Evolutionary conservation across 2,113 vertebrate species (phyloP).

Genomic region (Uropsilus gracilis): DNA sequence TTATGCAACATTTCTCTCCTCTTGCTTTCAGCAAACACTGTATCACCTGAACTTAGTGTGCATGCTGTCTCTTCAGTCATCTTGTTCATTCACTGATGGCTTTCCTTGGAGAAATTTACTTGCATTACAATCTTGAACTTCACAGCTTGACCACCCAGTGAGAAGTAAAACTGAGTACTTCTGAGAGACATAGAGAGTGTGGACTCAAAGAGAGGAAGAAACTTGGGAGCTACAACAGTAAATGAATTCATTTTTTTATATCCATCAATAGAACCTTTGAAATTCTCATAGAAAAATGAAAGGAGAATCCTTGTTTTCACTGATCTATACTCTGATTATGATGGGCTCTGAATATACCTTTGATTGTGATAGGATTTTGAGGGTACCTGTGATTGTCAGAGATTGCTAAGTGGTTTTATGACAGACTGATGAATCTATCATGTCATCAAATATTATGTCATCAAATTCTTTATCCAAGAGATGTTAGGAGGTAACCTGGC

Average conservation of each 20-base stretch:
- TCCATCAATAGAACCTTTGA: not conserved
- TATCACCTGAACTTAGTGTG: not conserved
- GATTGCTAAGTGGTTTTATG: not conserved
- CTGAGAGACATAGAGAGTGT: not conserved
- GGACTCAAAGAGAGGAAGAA: not conserved
- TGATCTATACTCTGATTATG: not conserved
- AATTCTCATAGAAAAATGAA: not conserved
- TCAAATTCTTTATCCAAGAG: not conserved
- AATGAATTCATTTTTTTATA: not conserved
- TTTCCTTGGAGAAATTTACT: not conserved
- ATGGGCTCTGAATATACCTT: not conserved
- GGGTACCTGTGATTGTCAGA: not conserved
- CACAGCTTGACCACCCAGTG: too few species aligned
- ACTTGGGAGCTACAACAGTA: not conserved
- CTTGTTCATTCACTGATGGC: not conserved
- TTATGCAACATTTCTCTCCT: not conserved
- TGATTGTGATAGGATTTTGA: not conserved
- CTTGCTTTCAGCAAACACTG: not conserved
- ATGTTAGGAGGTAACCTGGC: not conserved
- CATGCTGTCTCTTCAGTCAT: fast-evolving
- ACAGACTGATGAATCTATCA: not conserved
- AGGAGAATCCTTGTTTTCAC: not conserved
- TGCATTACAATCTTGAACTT: not conserved
- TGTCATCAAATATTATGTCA: not conserved
- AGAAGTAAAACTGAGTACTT: not conserved